Base-by-base conservation (phyloP, 2,797 vertebrate genomes). In the Rhinoraja longicauda region DNA sequence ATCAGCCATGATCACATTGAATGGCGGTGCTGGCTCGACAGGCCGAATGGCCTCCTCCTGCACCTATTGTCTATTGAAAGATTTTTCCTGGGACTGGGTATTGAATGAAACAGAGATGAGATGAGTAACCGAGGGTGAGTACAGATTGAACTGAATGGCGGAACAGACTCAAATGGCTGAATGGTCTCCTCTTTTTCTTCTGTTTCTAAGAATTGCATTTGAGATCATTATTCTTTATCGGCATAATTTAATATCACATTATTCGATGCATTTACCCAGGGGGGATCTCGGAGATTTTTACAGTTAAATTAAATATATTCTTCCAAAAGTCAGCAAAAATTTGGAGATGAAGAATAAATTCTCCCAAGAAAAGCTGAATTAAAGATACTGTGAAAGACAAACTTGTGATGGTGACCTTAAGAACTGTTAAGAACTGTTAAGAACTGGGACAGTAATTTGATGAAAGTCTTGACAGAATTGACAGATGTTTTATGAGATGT, bases 301-400 rank as follows among this genome's bases (percentile, higher is more conserved):
- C 81, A 88, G 84, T 32, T 62, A 86, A 86, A 19, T 84, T n/a
- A 62, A 59, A 21, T 88, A 36, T 62, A 36, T 88, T 88, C 62
- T 86, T 59, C 6, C 84, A 2, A 88, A 86, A 67, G 84, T 67
- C 84, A 88, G 84, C 81, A 84, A n/a, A 59, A 84, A n/a, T 29
- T 84, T 26, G 29, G 26, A 67, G 67, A 88, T 21, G 84, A 88
- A 64, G 84, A 67, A 67, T 88, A 36, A 36, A 67, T 36, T 19
- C 84, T 88, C n/a, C n/a, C 59, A 64, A 36, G 84, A 67, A 88
- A 88, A 67, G 9, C 5, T 88, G 4, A 88, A 88, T 67, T 32
- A 29, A 67, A 88, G 70, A 88, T 8, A 21, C 19, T 67, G 15
- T 45, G 9, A 86, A 64, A 88, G 19, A 19, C 36, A 62, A 21